These are phyloP conservation scores for Dicentrarchus labrax DNA, from an alignment of 2,113 vertebrate species.

Conservation along the genomic window DNA sequence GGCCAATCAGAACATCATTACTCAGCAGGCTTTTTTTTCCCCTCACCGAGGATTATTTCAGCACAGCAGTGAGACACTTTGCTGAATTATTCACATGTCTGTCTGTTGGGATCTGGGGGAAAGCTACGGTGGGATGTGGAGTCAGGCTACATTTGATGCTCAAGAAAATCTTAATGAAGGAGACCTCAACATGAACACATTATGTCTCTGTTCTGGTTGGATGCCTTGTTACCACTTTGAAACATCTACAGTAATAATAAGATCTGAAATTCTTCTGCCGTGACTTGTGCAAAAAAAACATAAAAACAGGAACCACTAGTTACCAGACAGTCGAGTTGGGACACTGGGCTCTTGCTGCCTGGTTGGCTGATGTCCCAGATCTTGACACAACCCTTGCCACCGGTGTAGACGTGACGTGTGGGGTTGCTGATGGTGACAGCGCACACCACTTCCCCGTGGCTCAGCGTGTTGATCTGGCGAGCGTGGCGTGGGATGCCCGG, in stretches of 20 bases:
- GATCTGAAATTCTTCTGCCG: background rate
- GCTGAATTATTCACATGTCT: conserved; percentile 70
- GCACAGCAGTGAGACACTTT: conserved; percentile 63
- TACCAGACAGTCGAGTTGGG: conserved; percentile 97
- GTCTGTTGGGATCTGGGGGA: conserved; percentile 48
- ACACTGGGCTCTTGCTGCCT: conserved; percentile 97
- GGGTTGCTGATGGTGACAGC: conserved; percentile 99
- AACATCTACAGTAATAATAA: conserved; percentile 10
- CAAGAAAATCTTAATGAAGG: conserved; percentile 50
- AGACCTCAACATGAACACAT: conserved; percentile 32
- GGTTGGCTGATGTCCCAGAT: conserved; percentile 99
- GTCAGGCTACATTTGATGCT: conserved; percentile 57
- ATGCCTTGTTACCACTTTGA: conserved; percentile 16
- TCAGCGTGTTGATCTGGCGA: conserved; percentile 96
- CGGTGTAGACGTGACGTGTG: conserved; percentile 95
- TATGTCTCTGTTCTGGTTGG: conserved; percentile 13
- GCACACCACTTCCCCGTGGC: conserved; percentile 96
- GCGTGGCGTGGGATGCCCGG: conserved; percentile 95
- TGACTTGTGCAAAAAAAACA: conserved; percentile 21
- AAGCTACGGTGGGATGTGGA: conserved; percentile 24
- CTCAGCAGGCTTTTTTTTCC: conserved; percentile 65
- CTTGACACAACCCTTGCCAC: conserved; percentile 97
- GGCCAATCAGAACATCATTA: conserved; percentile 79
- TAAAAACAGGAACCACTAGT: conserved; percentile 29
- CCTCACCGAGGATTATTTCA: conserved; percentile 65